phyloP scores from a whole-genome alignment of 2,113 vertebrate species.

The Nycticryphes semicollaris region DNA sequence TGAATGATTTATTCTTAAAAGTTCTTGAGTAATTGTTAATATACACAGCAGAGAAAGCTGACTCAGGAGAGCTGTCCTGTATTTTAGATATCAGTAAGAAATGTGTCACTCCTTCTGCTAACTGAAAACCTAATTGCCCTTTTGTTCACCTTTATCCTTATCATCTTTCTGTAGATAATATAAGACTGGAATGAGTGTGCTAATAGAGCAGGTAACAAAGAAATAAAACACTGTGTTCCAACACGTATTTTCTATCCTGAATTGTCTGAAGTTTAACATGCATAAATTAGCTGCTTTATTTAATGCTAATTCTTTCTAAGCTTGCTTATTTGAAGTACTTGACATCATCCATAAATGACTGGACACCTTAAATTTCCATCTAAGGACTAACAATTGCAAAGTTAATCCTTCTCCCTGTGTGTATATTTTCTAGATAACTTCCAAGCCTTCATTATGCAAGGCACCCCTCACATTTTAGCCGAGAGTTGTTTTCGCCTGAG shows the following conservation, averaged over 20 bases:
- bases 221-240: not conserved
- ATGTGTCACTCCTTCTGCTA: not conserved
- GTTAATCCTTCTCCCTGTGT: not conserved
- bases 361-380: not conserved
- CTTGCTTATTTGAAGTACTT: not conserved
- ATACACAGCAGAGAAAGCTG: not conserved
- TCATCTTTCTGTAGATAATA: not conserved
- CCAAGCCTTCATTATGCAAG: not conserved
- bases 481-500: not conserved
- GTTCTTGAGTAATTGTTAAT: not conserved
- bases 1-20: not conserved
- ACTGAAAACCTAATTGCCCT: not conserved
- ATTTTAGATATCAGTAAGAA: not conserved
- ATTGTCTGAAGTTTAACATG: not conserved
- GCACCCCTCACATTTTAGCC: fast-evolving
- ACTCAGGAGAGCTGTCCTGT: not conserved
- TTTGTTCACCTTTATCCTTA: not conserved
- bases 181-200: not conserved
- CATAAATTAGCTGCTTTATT: not conserved
- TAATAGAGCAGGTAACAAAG: not conserved
- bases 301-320: not conserved
- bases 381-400: not conserved
- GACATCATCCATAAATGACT: not conserved
- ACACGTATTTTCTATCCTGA: not conserved
- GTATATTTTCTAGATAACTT: not conserved